Evolutionary conservation across 2,797 vertebrate species (phyloP).

Genomic region (Atherinosoma microstoma): DNA sequence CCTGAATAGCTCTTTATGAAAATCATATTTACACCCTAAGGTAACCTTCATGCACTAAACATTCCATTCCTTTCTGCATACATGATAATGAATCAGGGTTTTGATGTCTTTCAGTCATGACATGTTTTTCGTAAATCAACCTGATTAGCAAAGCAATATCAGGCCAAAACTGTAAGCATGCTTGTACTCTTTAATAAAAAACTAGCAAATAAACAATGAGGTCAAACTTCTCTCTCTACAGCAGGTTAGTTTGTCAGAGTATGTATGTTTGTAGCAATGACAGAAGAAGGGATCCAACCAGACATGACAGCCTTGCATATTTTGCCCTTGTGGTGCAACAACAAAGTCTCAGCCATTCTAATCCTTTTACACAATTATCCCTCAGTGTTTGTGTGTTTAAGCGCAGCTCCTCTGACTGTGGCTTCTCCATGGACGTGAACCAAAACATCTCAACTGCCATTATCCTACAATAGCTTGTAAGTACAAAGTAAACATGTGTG

Average conservation of each 20-base stretch:
- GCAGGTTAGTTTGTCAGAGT: conserved; percentile 16
- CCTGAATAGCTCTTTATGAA: background rate
- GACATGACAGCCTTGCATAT: conserved; percentile 64
- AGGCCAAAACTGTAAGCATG: background rate
- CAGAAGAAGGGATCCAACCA: conserved; percentile 41
- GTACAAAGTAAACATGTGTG: conserved; percentile 73
- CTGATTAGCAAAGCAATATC: background rate
- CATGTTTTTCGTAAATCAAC: background rate
- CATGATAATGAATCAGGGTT: background rate
- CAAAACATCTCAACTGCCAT: conserved; percentile 69
- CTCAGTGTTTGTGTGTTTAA: conserved; percentile 70
- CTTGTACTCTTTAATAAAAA: background rate
- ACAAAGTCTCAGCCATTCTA: conserved; percentile 61
- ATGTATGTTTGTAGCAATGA: conserved; percentile 32
- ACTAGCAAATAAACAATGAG: background rate
- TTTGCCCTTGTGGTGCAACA: conserved; percentile 64
- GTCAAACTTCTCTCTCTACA: background rate
- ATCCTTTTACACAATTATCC: conserved; percentile 74
- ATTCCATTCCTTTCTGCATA: background rate
- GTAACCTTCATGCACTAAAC: background rate
- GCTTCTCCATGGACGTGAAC: conserved; percentile 67
- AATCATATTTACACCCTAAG: background rate
- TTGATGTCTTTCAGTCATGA: background rate
- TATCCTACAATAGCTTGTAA: conserved; percentile 70
- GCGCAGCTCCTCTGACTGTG: conserved; percentile 54